Percentiles rank a stretch among this genome's conserved stretches.
Evolutionary conservation across 2,113 vertebrate genomes (phyloP).

Genomic region (Dendropsophus ebraccatus): DNA sequence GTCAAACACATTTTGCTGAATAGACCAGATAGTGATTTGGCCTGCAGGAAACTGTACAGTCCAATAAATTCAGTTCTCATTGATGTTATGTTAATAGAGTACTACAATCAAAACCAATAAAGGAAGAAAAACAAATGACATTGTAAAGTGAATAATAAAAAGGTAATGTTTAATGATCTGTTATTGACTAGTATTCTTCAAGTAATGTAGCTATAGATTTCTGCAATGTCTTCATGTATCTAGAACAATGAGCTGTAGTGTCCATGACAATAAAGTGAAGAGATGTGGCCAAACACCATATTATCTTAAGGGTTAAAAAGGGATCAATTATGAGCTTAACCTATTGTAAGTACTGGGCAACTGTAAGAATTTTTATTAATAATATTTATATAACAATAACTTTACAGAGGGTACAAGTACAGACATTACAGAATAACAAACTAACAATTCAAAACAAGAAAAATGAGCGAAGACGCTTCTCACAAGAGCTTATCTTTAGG

Average conservation of each 20-base stretch:
- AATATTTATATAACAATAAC: too few relatives aligned
- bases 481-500: too few relatives aligned
- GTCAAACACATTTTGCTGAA: constrained; percentile 57
- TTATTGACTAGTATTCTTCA: constrained; percentile 68
- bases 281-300: constrained; percentile 61
- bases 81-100: constrained; percentile 59
- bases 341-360: not conserved
- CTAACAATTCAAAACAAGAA: too few relatives aligned
- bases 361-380: too few relatives aligned
- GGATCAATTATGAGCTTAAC: constrained; percentile 46
- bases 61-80: constrained; percentile 57
- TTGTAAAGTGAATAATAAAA: constrained; percentile 60
- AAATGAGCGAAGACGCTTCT: too few relatives aligned
- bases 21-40: constrained; percentile 55
- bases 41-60: constrained; percentile 53
- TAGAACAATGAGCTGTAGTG: constrained; percentile 62
- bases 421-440: too few relatives aligned
- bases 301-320: constrained; percentile 67
- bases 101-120: constrained; percentile 67
- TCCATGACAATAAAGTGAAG: constrained; percentile 57
- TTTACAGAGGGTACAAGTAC: too few relatives aligned
- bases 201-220: constrained; percentile 68
- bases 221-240: constrained; percentile 65
- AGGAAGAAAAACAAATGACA: constrained; percentile 67
- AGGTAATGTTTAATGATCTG: constrained; percentile 65